A percentile compares a stretch with the other conserved stretches of the same genome.
phyloP scores from a whole-genome alignment of 2,797 vertebrate species.

The Tragelaphus oryx region DNA sequence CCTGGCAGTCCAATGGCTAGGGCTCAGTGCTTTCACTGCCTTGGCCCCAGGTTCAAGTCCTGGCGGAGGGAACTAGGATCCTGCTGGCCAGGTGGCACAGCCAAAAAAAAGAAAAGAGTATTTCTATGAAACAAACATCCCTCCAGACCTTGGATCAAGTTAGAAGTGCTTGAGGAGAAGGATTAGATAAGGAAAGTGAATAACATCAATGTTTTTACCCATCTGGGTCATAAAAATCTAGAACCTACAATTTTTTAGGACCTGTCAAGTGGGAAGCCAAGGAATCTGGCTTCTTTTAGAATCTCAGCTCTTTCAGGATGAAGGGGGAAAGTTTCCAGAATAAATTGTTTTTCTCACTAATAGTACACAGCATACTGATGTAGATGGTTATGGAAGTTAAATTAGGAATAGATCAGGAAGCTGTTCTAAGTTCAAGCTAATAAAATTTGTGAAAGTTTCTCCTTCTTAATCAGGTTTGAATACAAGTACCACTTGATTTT shows the following conservation, averaged over 20 bases:
- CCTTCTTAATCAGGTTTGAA: not conserved
- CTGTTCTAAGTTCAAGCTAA: not conserved
- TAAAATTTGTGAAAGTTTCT: not conserved
- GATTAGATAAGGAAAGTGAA: not conserved
- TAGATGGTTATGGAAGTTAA: not conserved
- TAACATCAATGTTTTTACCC: not conserved
- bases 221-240: not conserved
- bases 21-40: not conserved
- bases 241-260: not conserved
- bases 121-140: not conserved
- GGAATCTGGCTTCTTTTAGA: not conserved
- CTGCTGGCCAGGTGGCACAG: not conserved
- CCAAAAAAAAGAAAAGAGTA: not conserved
- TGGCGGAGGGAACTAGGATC: not conserved
- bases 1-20: not conserved
- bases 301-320: not conserved
- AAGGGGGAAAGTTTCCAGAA: not conserved
- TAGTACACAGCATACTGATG: not conserved
- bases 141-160: not conserved
- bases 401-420: not conserved
- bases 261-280: not conserved
- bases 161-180: not conserved
- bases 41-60: not conserved
- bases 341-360: not conserved
- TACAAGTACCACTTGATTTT: not conserved